Evolutionary conservation across 1,140 invertebrate genomes (phyloP), one percentile per base, ranked within the genome.

Genomic region (Papilio helenus): DNA sequence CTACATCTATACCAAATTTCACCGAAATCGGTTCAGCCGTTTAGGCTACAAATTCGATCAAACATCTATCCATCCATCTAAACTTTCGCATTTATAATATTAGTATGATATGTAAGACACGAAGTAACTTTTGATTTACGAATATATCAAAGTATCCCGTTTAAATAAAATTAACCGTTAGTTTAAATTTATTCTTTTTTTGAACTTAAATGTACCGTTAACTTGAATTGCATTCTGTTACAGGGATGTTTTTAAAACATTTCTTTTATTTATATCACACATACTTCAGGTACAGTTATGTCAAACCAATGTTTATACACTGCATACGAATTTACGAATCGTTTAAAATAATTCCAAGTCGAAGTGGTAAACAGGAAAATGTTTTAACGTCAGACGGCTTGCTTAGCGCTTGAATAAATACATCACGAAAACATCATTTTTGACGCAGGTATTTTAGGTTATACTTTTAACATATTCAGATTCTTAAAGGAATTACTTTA

Each of bases 371-470:
- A 49, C 39, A 72, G 72, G 72, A 73, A 73, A 73, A 73, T 49
- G 44, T 79, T 68, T 76, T 34, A 76, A n/a, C 74, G 29, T 34
- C 20, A 14, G 39, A 46, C 42, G 23, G 46, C 46, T 72, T 71
- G 42, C 51, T 79, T 79, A 68, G 44, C 39, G 65, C 39, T 49
- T 78, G 18, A 55, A 39, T 71, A 71, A 68, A 72, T 74, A 26
- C 44, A 49, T 10, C 44, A 74, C 44, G 26, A 23, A 51, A 74
- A 65, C 29, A 29, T 29, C 61, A 29, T 14, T 26, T 65, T 16
- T 65, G 26, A 29, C 26, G 26, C 12, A 10, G 14, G 26, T 65
- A 29, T 29, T 65, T 4, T 65, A 14, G 23, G 10, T 65, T 65
- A 10, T 65, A 14, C 3, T 29, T 65, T 3, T 16, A 61, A 9